These are phyloP conservation scores for Calephelis nemesis DNA, from an alignment of 1,140 invertebrate species.

Conservation along the genomic window DNA sequence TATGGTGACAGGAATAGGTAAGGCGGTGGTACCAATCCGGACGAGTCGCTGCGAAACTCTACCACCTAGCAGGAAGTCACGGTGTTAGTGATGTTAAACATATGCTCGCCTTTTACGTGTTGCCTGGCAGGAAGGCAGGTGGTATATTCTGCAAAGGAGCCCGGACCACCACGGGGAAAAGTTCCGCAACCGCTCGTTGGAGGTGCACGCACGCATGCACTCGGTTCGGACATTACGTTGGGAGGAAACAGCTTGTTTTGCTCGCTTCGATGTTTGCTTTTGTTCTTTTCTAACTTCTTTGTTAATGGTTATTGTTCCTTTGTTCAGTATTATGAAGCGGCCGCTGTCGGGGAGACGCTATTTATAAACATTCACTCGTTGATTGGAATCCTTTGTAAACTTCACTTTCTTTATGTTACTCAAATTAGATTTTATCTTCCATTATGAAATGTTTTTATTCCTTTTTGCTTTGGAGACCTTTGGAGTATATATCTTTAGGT, in stretches of 20 bases:
- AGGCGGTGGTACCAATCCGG: too few species aligned
- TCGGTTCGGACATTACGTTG: slow-evolving; percentile 56
- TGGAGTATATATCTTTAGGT: too few species aligned
- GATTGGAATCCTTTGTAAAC: slow-evolving; percentile 57
- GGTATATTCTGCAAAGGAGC: too few species aligned
- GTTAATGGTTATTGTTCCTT: slow-evolving; percentile 65
- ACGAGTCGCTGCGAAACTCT: too few species aligned
- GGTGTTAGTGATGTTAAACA: too few species aligned
- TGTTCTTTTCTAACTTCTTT: slow-evolving; percentile 73
- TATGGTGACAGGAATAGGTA: too few species aligned
- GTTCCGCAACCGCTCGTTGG: slow-evolving; percentile 38
- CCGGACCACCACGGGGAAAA: too few species aligned
- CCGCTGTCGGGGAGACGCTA: slow-evolving; percentile 46
- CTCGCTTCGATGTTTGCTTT: slow-evolving; percentile 64
- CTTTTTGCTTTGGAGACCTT: background rate
- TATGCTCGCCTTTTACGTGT: too few species aligned
- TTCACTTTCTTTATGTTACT: slow-evolving; percentile 41
- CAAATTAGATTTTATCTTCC: slow-evolving; percentile 31
- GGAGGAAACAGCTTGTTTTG: slow-evolving; percentile 63
- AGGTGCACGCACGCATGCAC: slow-evolving; percentile 46
- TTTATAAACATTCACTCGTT: slow-evolving; percentile 64
- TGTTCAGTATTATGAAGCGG: slow-evolving; percentile 58
- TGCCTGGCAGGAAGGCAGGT: too few species aligned
- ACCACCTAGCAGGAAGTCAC: too few species aligned
- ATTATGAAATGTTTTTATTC: slow-evolving; percentile 37